Evolutionary conservation across 2,113 vertebrate species (phyloP).

Genomic region (Hippocampus zosterae): DNA sequence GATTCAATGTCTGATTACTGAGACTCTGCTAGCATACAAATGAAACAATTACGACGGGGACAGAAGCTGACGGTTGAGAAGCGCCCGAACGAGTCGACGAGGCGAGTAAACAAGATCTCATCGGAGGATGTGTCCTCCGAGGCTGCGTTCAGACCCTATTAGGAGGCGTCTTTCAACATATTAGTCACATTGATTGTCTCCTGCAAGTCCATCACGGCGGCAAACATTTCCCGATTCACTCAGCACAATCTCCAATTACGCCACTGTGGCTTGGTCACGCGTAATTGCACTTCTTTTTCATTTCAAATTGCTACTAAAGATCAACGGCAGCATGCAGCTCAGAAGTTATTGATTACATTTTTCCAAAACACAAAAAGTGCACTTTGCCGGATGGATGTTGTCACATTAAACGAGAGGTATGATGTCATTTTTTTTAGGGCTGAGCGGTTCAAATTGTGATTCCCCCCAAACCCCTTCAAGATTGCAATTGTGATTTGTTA

Average conservation of each 20-base stretch:
- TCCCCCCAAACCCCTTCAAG: too few relatives aligned
- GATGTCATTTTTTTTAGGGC: background rate
- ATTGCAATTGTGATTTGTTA: too few relatives aligned
- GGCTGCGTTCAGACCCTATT: background rate
- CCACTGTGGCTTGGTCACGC: background rate
- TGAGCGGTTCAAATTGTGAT: background rate
- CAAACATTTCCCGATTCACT: background rate
- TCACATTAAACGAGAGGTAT: background rate
- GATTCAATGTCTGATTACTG: background rate
- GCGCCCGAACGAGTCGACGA: background rate
- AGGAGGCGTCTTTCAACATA: background rate
- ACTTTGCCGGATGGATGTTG: background rate
- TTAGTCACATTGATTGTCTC: background rate
- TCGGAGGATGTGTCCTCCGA: background rate
- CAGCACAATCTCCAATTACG: constrained; percentile 1
- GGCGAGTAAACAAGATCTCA: background rate
- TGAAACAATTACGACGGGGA: background rate
- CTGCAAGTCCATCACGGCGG: background rate
- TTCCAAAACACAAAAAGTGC: background rate
- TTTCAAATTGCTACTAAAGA: background rate
- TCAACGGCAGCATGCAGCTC: background rate
- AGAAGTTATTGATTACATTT: background rate
- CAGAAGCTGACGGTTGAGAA: background rate
- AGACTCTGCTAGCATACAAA: background rate
- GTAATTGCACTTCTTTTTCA: background rate